Percentiles rank a stretch among this genome's conserved stretches.
phyloP scores from a whole-genome alignment of 2,888 invertebrate genomes.

The Amphipyra tragopoginis region DNA sequence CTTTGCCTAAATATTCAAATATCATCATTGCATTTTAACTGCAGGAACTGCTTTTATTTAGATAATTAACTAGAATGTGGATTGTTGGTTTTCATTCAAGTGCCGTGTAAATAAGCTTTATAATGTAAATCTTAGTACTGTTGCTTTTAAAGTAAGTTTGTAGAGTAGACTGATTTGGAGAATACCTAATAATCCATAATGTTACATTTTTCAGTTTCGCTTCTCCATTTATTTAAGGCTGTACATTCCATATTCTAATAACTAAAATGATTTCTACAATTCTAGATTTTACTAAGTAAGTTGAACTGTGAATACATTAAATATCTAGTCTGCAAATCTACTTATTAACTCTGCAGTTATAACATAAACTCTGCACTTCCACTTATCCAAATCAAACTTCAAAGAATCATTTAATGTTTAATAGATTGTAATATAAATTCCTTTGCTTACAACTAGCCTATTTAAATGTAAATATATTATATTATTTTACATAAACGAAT shows the following conservation, averaged over 20 bases:
- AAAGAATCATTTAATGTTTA: slow-evolving; percentile 12
- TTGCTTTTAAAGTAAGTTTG: too few relatives aligned
- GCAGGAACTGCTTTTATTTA: too few relatives aligned
- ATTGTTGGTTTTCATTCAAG: not conserved
- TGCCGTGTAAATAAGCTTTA: slow-evolving; percentile 1
- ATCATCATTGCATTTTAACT: too few relatives aligned
- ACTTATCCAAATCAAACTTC: slow-evolving; percentile 1
- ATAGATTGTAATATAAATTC: slow-evolving; percentile 5
- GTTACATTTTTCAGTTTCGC: too few relatives aligned
- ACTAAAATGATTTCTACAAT: not conserved
- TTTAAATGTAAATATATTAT: slow-evolving; percentile 39
- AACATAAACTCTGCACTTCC: slow-evolving; percentile 24
- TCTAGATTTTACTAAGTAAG: not conserved
- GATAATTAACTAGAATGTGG: too few relatives aligned
- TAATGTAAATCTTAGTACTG: not conserved
- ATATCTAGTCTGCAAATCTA: slow-evolving; percentile 18
- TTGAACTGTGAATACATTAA: slow-evolving; percentile 26
- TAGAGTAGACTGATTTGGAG: too few relatives aligned
- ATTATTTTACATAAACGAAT: slow-evolving; percentile 45
- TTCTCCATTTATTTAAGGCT: too few relatives aligned
- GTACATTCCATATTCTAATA: too few relatives aligned
- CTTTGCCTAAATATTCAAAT: too few relatives aligned
- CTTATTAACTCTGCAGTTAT: slow-evolving; percentile 8
- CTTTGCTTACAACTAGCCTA: not conserved
- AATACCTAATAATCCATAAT: too few relatives aligned